Evolutionary conservation across 2,888 invertebrate genomes (phyloP), one percentile per base, ranked within the genome.

Genomic region (Apotomis capreana): DNA sequence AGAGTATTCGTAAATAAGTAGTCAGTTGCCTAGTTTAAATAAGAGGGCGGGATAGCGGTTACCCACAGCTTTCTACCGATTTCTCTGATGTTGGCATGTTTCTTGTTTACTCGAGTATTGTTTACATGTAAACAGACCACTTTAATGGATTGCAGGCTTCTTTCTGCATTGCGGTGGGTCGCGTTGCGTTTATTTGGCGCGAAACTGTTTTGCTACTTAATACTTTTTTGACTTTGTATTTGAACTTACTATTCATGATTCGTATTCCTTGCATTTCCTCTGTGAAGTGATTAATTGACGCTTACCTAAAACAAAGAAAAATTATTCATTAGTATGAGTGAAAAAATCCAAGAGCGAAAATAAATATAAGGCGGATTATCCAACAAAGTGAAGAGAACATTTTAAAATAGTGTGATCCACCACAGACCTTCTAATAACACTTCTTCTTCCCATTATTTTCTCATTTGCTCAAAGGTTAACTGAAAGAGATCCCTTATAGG

Each of bases 1-100:
- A 52, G 65, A 65, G 55, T 65, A 55, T 44, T 46, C 54, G 15
- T 44, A 44, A 57, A 13, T 46, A 26, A 65, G 40, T 40, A 49
- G 46, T 26, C 55, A 81, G 82, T 83, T 86, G 84, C 75, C 90
- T 89, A 87, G 83, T 89, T 89, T 89, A 86, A 89, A 90, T 87
- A 80, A 86, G 88, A 81, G 78, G 89, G 87, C 83, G 86, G 80
- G 73, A 68, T 78, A 77, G 82, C 75, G 87, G 87, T 77, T 84
- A 85, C 88, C 90, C 90, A 76, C 90, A 83, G 78, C 90, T 90
- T 90, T 91, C 90, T 87, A 86, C 75, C 74, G 86, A 87, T 89
- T 87, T 87, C 89, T 81, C 87, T 81, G 81, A 77, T 77, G 80
- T 78, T 78, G 77, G 78, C 76, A 75, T 75, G 75, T 73, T 74